phyloP scores from a whole-genome alignment of 2,888 invertebrate genomes.

The Pristionchus entomophagus region DNA sequence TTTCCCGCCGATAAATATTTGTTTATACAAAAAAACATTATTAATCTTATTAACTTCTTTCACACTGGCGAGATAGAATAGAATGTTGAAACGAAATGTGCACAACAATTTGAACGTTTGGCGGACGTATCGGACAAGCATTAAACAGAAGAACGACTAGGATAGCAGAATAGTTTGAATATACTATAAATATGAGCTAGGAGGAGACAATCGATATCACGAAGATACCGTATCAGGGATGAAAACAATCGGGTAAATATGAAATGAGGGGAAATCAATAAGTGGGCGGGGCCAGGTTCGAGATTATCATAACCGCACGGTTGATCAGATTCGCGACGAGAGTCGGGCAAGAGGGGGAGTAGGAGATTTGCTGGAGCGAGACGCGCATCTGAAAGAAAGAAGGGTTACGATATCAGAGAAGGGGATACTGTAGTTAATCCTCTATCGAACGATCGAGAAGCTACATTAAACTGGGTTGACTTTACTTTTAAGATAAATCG shows the following conservation, averaged over 20 bases:
- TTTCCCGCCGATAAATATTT: slow-evolving; percentile 40
- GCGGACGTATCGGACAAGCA: background rate
- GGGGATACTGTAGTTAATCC: no score
- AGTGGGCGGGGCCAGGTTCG: slow-evolving; percentile 84
- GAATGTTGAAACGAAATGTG: background rate
- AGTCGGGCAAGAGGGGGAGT: slow-evolving; percentile 83
- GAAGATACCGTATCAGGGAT: background rate
- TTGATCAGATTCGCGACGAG: slow-evolving; percentile 81
- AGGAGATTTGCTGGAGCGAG: slow-evolving; percentile 83
- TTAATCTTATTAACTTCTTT: background rate
- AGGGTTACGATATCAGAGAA: background rate
- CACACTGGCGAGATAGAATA: background rate
- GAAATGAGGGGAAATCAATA: background rate
- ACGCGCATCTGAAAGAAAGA: slow-evolving; percentile 86
- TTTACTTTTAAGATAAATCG: no score
- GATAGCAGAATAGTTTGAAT: background rate
- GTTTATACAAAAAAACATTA: slow-evolving; percentile 17
- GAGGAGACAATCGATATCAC: background rate
- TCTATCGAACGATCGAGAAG: no score
- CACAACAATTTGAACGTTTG: slow-evolving; percentile 24
- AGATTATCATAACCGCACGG: slow-evolving; percentile 83
- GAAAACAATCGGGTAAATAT: background rate
- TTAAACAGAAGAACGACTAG: background rate
- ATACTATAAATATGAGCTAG: background rate
- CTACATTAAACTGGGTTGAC: no score